These are phyloP conservation scores for Cantharis nigra DNA, from an alignment of 2,888 invertebrate species.

Conservation along the genomic window DNA sequence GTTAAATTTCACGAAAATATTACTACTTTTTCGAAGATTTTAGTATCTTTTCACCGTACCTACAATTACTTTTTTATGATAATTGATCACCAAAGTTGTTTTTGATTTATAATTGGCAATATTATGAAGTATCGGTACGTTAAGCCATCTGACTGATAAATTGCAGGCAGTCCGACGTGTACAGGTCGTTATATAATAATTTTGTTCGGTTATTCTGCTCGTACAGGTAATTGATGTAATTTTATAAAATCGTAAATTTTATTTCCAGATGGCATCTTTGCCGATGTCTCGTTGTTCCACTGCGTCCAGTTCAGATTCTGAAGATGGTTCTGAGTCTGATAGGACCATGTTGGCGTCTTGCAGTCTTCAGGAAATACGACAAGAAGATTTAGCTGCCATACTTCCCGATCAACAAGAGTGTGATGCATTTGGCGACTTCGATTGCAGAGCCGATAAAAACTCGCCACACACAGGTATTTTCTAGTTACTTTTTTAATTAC, in stretches of 20 bases:
- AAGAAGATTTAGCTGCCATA: conserved; percentile 79
- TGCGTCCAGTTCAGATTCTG: conserved; percentile 49
- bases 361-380: conserved; percentile 72
- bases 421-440: conserved; percentile 53
- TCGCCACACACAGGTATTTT: conserved; percentile 59
- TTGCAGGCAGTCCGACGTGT: neutral
- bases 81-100: neutral
- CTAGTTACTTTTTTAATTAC: neutral
- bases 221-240: neutral
- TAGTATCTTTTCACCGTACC: neutral
- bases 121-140: neutral
- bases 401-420: conserved; percentile 73
- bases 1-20: neutral
- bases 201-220: neutral
- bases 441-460: conserved; percentile 56
- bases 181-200: neutral
- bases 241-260: conserved; percentile 3
- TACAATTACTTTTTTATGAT: neutral
- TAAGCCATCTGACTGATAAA: neutral
- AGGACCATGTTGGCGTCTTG: conserved; percentile 63
- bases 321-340: conserved; percentile 56
- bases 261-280: conserved; percentile 53
- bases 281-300: conserved; percentile 49
- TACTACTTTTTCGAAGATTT: neutral
- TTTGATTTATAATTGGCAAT: neutral